Evolutionary conservation across 1,140 invertebrate genomes (phyloP).

Genomic region (Drosophila nasuta): DNA sequence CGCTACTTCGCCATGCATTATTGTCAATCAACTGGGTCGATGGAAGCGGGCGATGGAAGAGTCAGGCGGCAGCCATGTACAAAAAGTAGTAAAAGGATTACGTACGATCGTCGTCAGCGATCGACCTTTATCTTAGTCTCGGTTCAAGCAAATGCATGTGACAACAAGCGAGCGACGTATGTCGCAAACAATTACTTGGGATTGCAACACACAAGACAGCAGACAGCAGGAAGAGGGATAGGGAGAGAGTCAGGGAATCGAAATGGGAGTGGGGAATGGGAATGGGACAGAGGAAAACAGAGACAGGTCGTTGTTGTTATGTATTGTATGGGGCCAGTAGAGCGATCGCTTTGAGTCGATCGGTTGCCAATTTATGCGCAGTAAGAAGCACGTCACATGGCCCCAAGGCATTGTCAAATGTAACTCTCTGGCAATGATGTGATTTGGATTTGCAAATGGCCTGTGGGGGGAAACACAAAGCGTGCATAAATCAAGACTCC

Average conservation of each 20-base stretch:
- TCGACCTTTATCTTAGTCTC: constrained; percentile 68
- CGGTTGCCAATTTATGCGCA: constrained; percentile 76
- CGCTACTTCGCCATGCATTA: constrained; percentile 81
- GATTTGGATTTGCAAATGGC: constrained; percentile 82
- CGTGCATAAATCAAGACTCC: constrained; percentile 76
- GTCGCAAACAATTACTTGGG: constrained; percentile 84
- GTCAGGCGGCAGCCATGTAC: constrained; percentile 44
- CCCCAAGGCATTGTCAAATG: constrained; percentile 80
- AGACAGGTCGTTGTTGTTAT: constrained; percentile 17
- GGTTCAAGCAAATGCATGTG: constrained; percentile 60
- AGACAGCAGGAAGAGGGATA: constrained; percentile 17
- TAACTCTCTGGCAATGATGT: constrained; percentile 78
- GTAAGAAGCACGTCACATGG: constrained; percentile 43
- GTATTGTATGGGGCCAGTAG: constrained; percentile 27
- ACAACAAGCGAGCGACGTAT: constrained; percentile 83
- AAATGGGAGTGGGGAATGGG: constrained; percentile 7
- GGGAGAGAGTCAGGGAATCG: constrained; percentile 3
- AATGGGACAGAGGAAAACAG: constrained; percentile 5
- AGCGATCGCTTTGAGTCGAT: constrained; percentile 26
- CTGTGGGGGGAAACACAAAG: constrained; percentile 63
- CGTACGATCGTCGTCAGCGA: constrained; percentile 56
- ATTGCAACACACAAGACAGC: constrained; percentile 71
- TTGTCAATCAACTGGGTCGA: constrained; percentile 77
- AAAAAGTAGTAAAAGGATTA: constrained; percentile 77
- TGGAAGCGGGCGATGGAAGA: constrained; percentile 1